Evolutionary conservation across 35 echinoderm and acorn worm species (phyloP).

Genomic region (Ptychodera flava): DNA sequence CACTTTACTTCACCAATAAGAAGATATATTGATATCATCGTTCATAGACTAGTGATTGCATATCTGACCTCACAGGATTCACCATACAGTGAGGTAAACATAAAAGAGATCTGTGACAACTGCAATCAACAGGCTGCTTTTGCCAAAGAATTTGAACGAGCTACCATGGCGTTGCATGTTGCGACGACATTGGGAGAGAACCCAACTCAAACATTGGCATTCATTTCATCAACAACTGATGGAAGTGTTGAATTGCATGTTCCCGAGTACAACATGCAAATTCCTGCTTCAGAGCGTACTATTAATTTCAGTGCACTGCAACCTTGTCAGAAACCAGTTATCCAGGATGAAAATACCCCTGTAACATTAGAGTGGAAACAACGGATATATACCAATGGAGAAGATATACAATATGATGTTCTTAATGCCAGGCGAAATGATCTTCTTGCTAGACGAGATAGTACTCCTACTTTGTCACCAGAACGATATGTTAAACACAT

Average conservation of each 20-base stretch:
- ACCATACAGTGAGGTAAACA: neutral
- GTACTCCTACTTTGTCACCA: too few relatives aligned
- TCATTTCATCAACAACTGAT: neutral
- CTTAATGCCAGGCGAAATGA: slow-evolving; percentile 2
- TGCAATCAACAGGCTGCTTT: neutral
- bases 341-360: slow-evolving; percentile 22
- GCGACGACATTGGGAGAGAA: neutral
- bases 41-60: slow-evolving; percentile 73
- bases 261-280: too few relatives aligned
- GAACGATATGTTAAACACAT: slow-evolving; percentile 29
- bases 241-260: neutral
- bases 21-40: slow-evolving; percentile 75
- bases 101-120: neutral
- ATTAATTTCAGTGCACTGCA: slow-evolving; percentile 48
- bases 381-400: slow-evolving; percentile 28
- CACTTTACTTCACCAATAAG: slow-evolving; percentile 95
- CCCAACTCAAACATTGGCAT: neutral
- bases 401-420: neutral
- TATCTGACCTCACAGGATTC: neutral
- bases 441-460: neutral
- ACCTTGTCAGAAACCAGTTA: slow-evolving; percentile 36
- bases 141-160: neutral
- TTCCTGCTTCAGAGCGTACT: too few relatives aligned
- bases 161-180: neutral
- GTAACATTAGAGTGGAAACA: slow-evolving; percentile 48